Conservation (phyloP, 1,140 invertebrate genomes). For the Parasteatoda tepidariorum region DNA sequence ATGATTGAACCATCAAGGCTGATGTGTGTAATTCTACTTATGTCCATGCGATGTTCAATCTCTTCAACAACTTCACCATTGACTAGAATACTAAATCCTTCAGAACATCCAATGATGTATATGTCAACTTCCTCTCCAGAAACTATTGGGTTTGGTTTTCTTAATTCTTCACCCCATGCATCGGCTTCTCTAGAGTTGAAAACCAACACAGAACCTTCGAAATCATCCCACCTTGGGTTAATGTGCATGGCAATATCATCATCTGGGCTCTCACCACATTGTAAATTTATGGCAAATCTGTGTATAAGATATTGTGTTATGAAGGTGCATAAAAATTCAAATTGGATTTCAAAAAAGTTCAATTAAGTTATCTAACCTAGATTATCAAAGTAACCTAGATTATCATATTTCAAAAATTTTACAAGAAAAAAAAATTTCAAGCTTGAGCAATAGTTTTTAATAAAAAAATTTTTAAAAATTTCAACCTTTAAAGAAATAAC, state of each 20-base stretch:
- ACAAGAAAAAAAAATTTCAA: too few relatives aligned
- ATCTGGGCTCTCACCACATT: not conserved
- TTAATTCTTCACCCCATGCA: constrained; percentile 36
- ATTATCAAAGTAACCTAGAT: too few relatives aligned
- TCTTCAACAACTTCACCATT: constrained; percentile 13
- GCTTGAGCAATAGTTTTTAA: too few relatives aligned
- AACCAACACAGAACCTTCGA: constrained; percentile 2
- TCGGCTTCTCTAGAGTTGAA: constrained; percentile 31
- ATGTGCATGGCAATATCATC: constrained; percentile 32
- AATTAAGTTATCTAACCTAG: too few relatives aligned
- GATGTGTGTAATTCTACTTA: not conserved
- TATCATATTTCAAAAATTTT: too few relatives aligned
- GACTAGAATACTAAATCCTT: not conserved
- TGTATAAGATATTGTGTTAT: too few relatives aligned
- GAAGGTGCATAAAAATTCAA: too few relatives aligned
- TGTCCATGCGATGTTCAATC: constrained; percentile 24
- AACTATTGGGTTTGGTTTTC: constrained; percentile 3
- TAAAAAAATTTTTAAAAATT: too few relatives aligned
- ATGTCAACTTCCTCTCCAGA: constrained; percentile 15
- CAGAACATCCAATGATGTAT: constrained; percentile 18
- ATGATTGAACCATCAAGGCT: constrained; percentile 8
- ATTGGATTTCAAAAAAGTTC: too few relatives aligned
- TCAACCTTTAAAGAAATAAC: too few relatives aligned
- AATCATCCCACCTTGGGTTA: constrained; percentile 24
- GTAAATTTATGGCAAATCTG: constrained; percentile 39